Evolutionary conservation across 1,140 invertebrate species (phyloP).

Genomic region (Coboldia fuscipes): DNA sequence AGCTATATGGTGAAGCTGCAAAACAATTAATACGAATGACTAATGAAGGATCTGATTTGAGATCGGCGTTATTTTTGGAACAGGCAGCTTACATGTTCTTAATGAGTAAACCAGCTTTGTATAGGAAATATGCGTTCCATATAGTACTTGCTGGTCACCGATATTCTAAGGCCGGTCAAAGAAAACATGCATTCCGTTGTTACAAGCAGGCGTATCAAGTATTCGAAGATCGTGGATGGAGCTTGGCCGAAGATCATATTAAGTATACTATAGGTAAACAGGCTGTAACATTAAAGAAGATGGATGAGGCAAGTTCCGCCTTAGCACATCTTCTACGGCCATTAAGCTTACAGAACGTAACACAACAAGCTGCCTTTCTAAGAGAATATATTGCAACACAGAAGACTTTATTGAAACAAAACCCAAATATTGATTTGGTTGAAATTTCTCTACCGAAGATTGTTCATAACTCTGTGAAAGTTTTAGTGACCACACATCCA

Average conservation of each 20-base stretch:
- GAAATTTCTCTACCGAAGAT: conserved; percentile 16
- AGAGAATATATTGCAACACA: conserved; percentile 72
- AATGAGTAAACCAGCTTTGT: conserved; percentile 41
- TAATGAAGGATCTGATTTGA: conserved; percentile 77
- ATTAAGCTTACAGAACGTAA: conserved; percentile 45
- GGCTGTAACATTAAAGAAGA: conserved; percentile 54
- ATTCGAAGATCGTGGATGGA: conserved; percentile 55
- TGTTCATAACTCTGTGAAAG: conserved; percentile 15
- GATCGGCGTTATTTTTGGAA: conserved; percentile 80
- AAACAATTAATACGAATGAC: conserved; percentile 87
- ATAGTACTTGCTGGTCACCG: conserved; percentile 86
- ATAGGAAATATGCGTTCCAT: conserved; percentile 92
- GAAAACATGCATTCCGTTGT: conserved; percentile 71
- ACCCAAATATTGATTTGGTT: conserved; percentile 14
- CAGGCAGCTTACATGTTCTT: conserved; percentile 90
- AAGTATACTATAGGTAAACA: conserved; percentile 81
- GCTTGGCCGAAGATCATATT: conserved; percentile 84
- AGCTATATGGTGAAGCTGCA: conserved; percentile 69
- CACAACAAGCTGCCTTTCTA: conserved; percentile 67
- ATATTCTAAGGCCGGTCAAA: conserved; percentile 77
- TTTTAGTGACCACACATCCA: conserved; percentile 17
- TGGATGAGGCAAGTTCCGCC: conserved; percentile 50
- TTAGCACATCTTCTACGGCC: conserved; percentile 59
- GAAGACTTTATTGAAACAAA: conserved; percentile 6
- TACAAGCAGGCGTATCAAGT: conserved; percentile 85